Conservation (phyloP, 2,888 invertebrate genomes). For the Drosophila robusta region DNA sequence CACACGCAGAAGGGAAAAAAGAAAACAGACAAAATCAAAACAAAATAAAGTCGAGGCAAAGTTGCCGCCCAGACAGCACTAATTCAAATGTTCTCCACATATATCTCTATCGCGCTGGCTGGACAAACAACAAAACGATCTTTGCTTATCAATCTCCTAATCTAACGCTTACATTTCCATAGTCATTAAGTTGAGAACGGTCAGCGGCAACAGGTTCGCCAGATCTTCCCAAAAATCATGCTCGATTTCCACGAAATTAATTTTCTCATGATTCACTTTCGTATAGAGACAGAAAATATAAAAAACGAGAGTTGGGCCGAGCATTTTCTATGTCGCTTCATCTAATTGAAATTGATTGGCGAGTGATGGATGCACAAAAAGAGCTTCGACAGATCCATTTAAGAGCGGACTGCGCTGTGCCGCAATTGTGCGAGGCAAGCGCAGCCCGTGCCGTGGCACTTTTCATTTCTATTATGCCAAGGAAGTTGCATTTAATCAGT, state of each 20-base stretch:
- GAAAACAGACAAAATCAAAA: conserved; percentile 12
- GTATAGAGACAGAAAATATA: conserved; percentile 1
- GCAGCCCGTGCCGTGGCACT: conserved; percentile 54
- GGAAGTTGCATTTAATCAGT: conserved; percentile 77
- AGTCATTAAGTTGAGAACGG: conserved; percentile 68
- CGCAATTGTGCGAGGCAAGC: conserved; percentile 24
- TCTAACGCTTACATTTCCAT: conserved; percentile 61
- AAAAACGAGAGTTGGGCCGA: conserved; percentile 40
- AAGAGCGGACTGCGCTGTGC: conserved; percentile 19
- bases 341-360: conserved; percentile 74
- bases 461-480: conserved; percentile 59
- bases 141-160: conserved; percentile 47
- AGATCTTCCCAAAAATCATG: conserved; percentile 69
- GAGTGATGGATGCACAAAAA: conserved; percentile 12
- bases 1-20: neutral
- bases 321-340: conserved; percentile 12
- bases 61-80: conserved; percentile 17
- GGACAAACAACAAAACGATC: conserved; percentile 50
- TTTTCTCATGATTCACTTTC: conserved; percentile 74
- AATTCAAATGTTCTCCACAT: conserved; percentile 51
- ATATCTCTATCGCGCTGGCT: conserved; percentile 2
- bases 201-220: conserved; percentile 45
- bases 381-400: conserved; percentile 29
- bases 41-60: conserved; percentile 20
- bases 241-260: conserved; percentile 69